Percentiles rank a stretch among this genome's conserved stretches.
Conservation (phyloP, 2,888 invertebrate genomes). For the Agrotis ipsilon region DNA sequence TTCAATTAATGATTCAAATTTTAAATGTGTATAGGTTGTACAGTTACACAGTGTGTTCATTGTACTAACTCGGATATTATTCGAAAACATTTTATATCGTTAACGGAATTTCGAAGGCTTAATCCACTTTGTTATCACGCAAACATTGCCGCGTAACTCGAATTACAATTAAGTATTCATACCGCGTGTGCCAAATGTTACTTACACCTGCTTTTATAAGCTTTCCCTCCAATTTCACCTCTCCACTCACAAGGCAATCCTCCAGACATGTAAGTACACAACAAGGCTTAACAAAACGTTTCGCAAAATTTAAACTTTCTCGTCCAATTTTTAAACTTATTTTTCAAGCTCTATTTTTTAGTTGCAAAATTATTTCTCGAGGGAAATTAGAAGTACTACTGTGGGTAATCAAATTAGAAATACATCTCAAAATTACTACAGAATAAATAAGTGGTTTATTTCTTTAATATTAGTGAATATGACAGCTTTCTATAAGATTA, state of each 20-base stretch:
- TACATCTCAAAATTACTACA: slow-evolving; percentile 45
- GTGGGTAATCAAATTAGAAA: slow-evolving; percentile 48
- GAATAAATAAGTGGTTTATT: slow-evolving; percentile 12
- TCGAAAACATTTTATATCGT: slow-evolving; percentile 41
- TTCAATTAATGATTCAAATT: slow-evolving; percentile 27
- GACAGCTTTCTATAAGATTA: slow-evolving; percentile 13
- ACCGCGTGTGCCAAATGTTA: slow-evolving; percentile 55
- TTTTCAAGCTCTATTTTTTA: slow-evolving; percentile 31
- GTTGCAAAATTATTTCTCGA: slow-evolving; percentile 37
- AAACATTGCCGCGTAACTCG: slow-evolving; percentile 53
- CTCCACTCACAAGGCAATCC: slow-evolving; percentile 38
- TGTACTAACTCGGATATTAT: slow-evolving; percentile 21
- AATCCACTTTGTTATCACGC: slow-evolving; percentile 57
- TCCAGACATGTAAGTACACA: slow-evolving; percentile 31
- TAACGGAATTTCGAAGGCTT: slow-evolving; percentile 54
- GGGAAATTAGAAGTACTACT: slow-evolving; percentile 52
- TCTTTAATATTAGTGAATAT: slow-evolving; percentile 24
- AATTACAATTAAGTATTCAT: slow-evolving; percentile 65
- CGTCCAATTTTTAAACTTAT: slow-evolving; percentile 31
- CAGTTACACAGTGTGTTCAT: slow-evolving; percentile 26
- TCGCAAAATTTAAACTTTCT: slow-evolving; percentile 31
- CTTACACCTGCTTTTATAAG: slow-evolving; percentile 62
- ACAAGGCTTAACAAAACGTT: slow-evolving; percentile 37
- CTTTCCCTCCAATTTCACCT: slow-evolving; percentile 39
- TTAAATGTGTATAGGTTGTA: slow-evolving; percentile 20